phyloP scores from a whole-genome alignment of 2,797 vertebrate species.

The Echeneis naucrates region DNA sequence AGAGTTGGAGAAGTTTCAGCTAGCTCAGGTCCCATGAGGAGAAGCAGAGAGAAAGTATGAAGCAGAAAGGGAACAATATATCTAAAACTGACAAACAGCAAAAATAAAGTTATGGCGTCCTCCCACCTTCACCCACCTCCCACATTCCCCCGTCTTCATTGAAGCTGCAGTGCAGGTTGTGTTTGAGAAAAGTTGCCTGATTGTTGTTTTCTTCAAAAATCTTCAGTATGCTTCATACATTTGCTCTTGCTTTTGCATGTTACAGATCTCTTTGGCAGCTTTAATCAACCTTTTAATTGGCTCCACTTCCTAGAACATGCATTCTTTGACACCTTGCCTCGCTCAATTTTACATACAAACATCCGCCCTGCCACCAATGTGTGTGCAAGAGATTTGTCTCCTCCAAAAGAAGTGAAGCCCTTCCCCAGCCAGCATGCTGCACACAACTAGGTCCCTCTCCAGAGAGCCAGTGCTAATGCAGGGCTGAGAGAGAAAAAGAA shows the following conservation, averaged over 20 bases:
- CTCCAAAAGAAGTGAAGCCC: conserved; percentile 40
- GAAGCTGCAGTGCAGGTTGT: conserved; percentile 26
- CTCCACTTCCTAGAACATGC: conserved; percentile 15
- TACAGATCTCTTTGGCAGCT: conserved; percentile 5
- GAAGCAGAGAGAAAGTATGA: conserved; percentile 62
- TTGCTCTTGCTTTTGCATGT: conserved; percentile 21
- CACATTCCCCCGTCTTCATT: conserved; percentile 39
- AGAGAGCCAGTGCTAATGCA: conserved; percentile 46
- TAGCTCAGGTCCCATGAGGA: conserved; percentile 74
- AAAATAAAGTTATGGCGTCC: conserved; percentile 75
- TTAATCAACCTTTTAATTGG: conserved; percentile 8
- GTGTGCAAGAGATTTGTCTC: conserved; percentile 9
- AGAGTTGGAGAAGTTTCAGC: conserved; percentile 76
- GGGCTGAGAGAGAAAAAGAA: conserved; percentile 37
- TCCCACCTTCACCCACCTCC: conserved; percentile 44
- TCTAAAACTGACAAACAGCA: conserved; percentile 78
- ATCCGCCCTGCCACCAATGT: conserved; percentile 12
- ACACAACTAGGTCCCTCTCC: conserved; percentile 48
- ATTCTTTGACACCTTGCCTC: conserved; percentile 6
- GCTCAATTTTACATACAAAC: conserved; percentile 16
- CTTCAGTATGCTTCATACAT: conserved; percentile 20
- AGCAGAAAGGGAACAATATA: conserved; percentile 70
- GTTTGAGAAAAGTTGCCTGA: conserved; percentile 28
- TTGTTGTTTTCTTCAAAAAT: conserved; percentile 30
- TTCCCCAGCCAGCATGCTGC: conserved; percentile 45